Evolutionary conservation across 1,140 invertebrate species (phyloP).

Genomic region (Monomorium pharaonis): DNA sequence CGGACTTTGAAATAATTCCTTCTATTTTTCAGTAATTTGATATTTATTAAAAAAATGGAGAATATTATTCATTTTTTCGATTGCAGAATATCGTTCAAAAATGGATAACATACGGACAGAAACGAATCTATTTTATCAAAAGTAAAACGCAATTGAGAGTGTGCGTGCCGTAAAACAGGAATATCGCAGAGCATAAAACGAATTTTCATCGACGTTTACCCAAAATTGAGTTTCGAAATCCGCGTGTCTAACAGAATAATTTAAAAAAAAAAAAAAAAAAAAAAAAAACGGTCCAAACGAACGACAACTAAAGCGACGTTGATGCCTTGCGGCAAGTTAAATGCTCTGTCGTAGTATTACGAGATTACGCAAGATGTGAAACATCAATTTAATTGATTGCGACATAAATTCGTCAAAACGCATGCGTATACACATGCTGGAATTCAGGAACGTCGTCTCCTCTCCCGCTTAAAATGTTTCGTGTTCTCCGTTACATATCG

Average conservation of each 20-base stretch:
- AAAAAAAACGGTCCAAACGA: not conserved
- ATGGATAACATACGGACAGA: not conserved
- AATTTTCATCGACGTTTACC: conserved; percentile 23
- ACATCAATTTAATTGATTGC: conserved; percentile 50
- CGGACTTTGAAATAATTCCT: too few relatives aligned
- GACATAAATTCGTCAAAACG: conserved; percentile 55
- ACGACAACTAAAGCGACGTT: not conserved
- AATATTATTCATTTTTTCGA: not conserved
- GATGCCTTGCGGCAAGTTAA: conserved; percentile 4
- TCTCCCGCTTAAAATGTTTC: conserved; percentile 44
- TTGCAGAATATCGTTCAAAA: not conserved
- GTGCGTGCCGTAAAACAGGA: not conserved
- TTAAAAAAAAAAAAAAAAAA: too few relatives aligned
- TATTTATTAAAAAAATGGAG: not conserved
- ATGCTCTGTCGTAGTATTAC: conserved; percentile 11
- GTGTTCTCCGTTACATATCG: conserved; percentile 57
- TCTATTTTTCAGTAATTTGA: not conserved
- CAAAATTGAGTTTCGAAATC: conserved; percentile 10
- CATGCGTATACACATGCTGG: not conserved
- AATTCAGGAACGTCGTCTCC: not conserved
- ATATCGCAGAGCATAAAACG: not conserved
- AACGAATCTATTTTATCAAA: conserved; percentile 26
- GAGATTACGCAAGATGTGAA: conserved; percentile 40
- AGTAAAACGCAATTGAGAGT: not conserved
- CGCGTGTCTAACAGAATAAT: conserved; percentile 30